Base-by-base conservation (phyloP, 1,140 invertebrate genomes). In the Neodiprion fabricii region DNA sequence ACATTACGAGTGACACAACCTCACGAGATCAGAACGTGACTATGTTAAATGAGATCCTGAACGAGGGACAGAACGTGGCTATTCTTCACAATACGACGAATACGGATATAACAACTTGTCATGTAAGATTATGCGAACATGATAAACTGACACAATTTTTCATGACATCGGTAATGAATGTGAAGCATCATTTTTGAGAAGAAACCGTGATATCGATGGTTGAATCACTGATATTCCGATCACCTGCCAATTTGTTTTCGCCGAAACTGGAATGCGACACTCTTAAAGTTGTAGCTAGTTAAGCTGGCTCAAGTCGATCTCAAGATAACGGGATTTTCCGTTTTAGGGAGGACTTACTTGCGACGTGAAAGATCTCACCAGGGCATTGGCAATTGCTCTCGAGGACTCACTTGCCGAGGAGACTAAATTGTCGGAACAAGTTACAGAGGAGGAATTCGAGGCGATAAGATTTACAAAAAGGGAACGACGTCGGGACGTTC, bases 371-470 rank as follows among this genome's bases (percentile, higher is more conserved):
- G 91, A 94, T 82, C 83, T 95, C 70, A 84, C 93, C 61, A 85
- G 86, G 75, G 90, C 90, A 0, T 90, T 95, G 76, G 84, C 90
- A 9, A 89, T 90, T 10, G 91, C 92, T 1, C 79, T 96, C 48
- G 92, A 94, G 69, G 88, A 90, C 67, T 91, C 93, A 0, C 90
- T 94, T 12, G 81, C 90, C 40, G 91, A 91, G 61, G 94, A 96
- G 83, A 89, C 92, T 53, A 91, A 93, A 50, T 87, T 93, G 66
- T 92, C 92, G n/a, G 89, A 91, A 28, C 91, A 92, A 82, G 91
- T 95, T 14, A 95, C 93, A 0, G 93, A 95, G 71, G 95, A 96
- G 83, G 94, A 96, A 84, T 96, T 94, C 92, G 93, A 95, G 78
- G 91, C 92, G 1, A 92, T 94, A 67, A 90, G 92, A 78, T 92